Base-by-base conservation (phyloP, 2,113 vertebrate genomes). In the Oryzias javanicus region DNA sequence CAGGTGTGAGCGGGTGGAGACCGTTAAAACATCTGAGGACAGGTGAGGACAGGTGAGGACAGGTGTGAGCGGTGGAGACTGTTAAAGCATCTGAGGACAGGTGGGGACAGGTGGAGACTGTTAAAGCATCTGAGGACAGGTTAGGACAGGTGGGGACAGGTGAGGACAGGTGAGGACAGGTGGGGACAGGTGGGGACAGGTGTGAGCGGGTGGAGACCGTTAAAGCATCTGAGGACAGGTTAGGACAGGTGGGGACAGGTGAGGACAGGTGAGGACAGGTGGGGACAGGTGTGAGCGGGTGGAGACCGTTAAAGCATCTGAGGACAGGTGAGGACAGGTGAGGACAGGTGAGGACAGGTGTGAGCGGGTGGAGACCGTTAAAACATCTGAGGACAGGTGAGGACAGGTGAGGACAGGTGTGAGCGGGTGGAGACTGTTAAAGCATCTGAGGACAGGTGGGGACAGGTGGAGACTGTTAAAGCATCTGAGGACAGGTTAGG, bases 291-390 rank as follows among this genome's bases (percentile, higher is more conserved):
- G 27, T n/a, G 58, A 6, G 1, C 7, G 6, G 29, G 42, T 29
- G 29, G 46, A 15, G 14, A 29, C 22, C 17, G 29, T 47, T 6
- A 46, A 29, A 52, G 42, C 10, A 44, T 78, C 79, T 61, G 15
- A 85, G 97, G 93, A 65, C 0, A 92, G 91, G 20, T 59, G 12
- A 35, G 10, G 35, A n/a, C n/a, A n/a, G n/a, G n/a, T 99, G 64
- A 24, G 16, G 49, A 67, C 56, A 60, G 25, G 29, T 47, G 19
- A 49, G 46, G 44, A 47, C 1, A 19, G 18, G 4, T 16, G 27
- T n/a, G 58, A 6, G 1, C 7, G 6, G 29, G 42, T 29, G 29
- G 46, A 15, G 14, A 29, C 22, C 17, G 29, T 47, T 6, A 46
- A 29, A 52, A 48, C 10, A 44, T 78, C 79, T 61, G 15, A 85